These are phyloP conservation scores for Drosophila seclusa DNA, from an alignment of 2,888 invertebrate species.

Conservation along the genomic window DNA sequence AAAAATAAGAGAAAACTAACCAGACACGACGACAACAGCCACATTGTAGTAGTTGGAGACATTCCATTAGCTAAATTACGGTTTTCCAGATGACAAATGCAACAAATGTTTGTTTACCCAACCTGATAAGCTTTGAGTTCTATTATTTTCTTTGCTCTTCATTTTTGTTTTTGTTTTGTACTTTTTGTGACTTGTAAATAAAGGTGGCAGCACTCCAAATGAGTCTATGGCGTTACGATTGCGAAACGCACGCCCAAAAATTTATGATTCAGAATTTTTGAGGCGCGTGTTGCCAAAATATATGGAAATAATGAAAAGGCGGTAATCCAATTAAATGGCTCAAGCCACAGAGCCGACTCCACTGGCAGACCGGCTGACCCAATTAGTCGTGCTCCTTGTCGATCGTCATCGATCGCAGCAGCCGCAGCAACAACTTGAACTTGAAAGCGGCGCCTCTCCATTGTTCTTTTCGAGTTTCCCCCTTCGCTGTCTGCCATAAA, in stretches of 20 bases:
- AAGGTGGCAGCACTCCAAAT: constrained; percentile 42
- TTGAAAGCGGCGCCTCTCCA: constrained; percentile 80
- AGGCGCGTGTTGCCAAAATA: constrained; percentile 62
- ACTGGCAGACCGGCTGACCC: constrained; percentile 72
- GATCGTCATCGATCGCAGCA: constrained; percentile 49
- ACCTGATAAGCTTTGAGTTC: constrained; percentile 66
- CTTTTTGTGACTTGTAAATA: constrained; percentile 42
- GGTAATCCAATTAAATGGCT: constrained; percentile 83
- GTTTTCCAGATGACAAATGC: constrained; percentile 40
- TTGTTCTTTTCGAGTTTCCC: constrained; percentile 57
- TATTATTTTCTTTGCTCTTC: constrained; percentile 9
- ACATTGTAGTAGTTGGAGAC: constrained; percentile 26
- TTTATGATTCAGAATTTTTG: constrained; percentile 37
- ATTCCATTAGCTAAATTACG: constrained; percentile 58
- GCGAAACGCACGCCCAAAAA: constrained; percentile 43
- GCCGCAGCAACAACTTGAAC: constrained; percentile 53
- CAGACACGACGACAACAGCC: constrained; percentile 9
- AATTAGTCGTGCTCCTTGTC: constrained; percentile 75
- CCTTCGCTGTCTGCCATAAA: constrained; percentile 31
- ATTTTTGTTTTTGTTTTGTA: background rate
- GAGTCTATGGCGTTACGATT: constrained; percentile 26
- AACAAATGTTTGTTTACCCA: constrained; percentile 52
- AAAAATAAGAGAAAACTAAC: constrained; percentile 47
- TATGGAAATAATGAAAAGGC: constrained; percentile 76
- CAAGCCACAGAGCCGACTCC: constrained; percentile 35